phyloP scores from a whole-genome alignment of 1,140 invertebrate genomes.

The Drosophila repleta region DNA sequence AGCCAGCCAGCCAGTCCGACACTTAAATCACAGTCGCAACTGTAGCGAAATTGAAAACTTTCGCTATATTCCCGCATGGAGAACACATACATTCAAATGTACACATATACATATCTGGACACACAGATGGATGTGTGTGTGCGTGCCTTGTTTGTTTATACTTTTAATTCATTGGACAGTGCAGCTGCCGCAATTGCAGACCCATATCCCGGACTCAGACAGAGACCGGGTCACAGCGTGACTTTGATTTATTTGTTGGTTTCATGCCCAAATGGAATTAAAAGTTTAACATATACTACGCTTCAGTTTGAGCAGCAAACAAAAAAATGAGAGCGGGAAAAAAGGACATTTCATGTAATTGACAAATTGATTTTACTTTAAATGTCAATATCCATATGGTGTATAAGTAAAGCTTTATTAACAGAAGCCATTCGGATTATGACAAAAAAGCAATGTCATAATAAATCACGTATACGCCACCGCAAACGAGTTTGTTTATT shows the following conservation, averaged over 20 bases:
- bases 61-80: slow-evolving; percentile 23
- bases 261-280: slow-evolving; percentile 69
- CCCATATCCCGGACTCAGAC: slow-evolving; percentile 14
- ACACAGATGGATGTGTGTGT: slow-evolving; percentile 25
- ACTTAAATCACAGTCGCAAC: slow-evolving; percentile 72
- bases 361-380: slow-evolving; percentile 71
- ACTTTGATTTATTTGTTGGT: slow-evolving; percentile 74
- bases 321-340: slow-evolving; percentile 5
- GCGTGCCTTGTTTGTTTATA: slow-evolving; percentile 35
- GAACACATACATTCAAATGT: slow-evolving; percentile 22
- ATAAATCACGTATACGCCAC: slow-evolving; percentile 54
- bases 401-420: slow-evolving; percentile 52
- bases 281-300: slow-evolving; percentile 59
- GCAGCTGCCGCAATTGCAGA: slow-evolving; percentile 50
- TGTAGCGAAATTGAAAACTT: slow-evolving; percentile 74
- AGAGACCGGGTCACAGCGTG: slow-evolving; percentile 26
- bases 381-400: slow-evolving; percentile 50
- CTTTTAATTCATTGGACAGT: slow-evolving; percentile 70
- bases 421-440: slow-evolving; percentile 53
- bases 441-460: slow-evolving; percentile 43
- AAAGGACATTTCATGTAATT: slow-evolving; percentile 42
- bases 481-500: slow-evolving; percentile 48
- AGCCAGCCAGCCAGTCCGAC: slow-evolving; percentile 27
- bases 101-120: slow-evolving; percentile 24
- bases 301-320: slow-evolving; percentile 44